Base-by-base conservation (phyloP, 2,113 vertebrate species). In the Syngnathoides biaculeatus region DNA sequence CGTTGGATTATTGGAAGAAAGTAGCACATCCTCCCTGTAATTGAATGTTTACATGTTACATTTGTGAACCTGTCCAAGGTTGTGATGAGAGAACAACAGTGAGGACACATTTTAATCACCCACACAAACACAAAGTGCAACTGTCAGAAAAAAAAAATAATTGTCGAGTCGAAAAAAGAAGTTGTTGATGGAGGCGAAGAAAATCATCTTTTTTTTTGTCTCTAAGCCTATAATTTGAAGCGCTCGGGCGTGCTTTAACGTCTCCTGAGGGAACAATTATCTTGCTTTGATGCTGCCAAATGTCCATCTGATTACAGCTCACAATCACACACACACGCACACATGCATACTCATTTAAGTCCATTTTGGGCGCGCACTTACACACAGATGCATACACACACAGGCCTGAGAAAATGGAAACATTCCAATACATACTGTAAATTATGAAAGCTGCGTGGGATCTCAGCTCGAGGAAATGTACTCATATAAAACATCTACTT, bases 251-350 rank as follows among this genome's bases (percentile, higher is more conserved):
- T 82, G 74, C 83, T 88, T 83, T 64, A 86, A 82, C 13, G 39
- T 69, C 72, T 87, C 89, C 83, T 76, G 3, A 6, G 86, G 84
- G 87, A 88, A 88, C 84, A 88, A 89, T 90, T 90, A 89, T 86
- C 83, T 87, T 78, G 78, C 85, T 84, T 88, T 90, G 82, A 88
- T 81, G 86, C 80, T 84, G 87, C 84, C 84, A 86, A 85, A 79
- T 81, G 67, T 66, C 75, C 74, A 77, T 85, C 82, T 80, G 73
- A 76, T 81, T 70, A 19, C 74, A 72, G 65, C 78, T 69, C 77
- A 82, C 72, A 77, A 75, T 82, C 67, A 80, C 62, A 75, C 72
- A 75, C 68, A 66, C 57, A 69, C 66, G 71, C 43, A 74, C 77
- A 82, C 72, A 77, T 72, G 81, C 67, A 80, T 59, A 75, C n/a